Conservation (phyloP, 1,140 invertebrate genomes). For the Coelopa frigida region DNA sequence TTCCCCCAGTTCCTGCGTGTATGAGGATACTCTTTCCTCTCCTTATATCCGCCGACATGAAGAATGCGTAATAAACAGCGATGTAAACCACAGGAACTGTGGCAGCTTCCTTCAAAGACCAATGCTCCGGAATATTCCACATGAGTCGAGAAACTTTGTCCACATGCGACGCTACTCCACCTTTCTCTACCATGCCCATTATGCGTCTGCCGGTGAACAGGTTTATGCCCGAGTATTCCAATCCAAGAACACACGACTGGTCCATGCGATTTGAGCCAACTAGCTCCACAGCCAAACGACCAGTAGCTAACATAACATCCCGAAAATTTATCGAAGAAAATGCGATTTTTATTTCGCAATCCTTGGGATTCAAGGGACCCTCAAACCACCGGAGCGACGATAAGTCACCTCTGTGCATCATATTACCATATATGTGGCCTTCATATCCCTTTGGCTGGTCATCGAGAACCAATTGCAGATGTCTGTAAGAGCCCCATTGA, state of each 20-base stretch:
- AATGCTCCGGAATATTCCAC: constrained; percentile 75
- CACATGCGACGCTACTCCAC: constrained; percentile 55
- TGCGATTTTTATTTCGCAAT: constrained; percentile 49
- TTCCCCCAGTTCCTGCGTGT: constrained; percentile 82
- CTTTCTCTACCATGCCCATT: constrained; percentile 59
- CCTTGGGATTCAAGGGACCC: constrained; percentile 46
- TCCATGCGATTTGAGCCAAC: constrained; percentile 49
- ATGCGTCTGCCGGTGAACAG: constrained; percentile 53
- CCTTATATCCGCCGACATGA: constrained; percentile 55
- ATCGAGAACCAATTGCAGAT: constrained; percentile 50
- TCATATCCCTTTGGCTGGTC: constrained; percentile 30
- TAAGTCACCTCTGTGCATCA: constrained; percentile 72
- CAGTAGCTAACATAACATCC: constrained; percentile 71
- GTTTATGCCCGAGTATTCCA: constrained; percentile 64
- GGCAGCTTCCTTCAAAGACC: constrained; percentile 80
- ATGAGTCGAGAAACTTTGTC: constrained; percentile 51
- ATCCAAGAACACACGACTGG: constrained; percentile 62
- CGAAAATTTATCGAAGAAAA: constrained; percentile 68
- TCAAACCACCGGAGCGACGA: constrained; percentile 78
- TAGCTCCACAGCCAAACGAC: constrained; percentile 59
- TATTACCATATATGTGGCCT: constrained; percentile 73
- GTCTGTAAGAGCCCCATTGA: constrained; percentile 74
- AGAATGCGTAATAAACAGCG: constrained; percentile 76
- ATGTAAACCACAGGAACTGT: constrained; percentile 81
- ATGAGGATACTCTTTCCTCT: constrained; percentile 69